A percentile compares a stretch with the other conserved stretches of the same genome.
Evolutionary conservation across 2,888 invertebrate species (phyloP).

Genomic region (Lycophotia porphyrea): DNA sequence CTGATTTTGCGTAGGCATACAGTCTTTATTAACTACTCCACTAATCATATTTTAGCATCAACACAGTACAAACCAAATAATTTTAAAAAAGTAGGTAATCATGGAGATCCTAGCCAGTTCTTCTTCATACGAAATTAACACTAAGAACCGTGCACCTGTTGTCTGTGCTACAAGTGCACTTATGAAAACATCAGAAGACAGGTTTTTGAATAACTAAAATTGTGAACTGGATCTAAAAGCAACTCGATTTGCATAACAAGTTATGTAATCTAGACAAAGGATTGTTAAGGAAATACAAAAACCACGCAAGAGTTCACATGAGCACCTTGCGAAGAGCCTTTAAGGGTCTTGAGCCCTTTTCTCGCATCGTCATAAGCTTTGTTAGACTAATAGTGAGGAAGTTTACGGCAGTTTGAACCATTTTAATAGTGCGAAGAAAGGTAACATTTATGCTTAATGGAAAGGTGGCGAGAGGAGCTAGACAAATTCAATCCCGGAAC

Average conservation of each 20-base stretch:
- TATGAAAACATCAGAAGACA: background rate
- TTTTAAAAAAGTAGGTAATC: background rate
- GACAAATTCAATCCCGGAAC: background rate
- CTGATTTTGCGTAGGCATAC: constrained; percentile 4
- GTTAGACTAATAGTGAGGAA: constrained; percentile 28
- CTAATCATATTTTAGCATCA: background rate
- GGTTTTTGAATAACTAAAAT: background rate
- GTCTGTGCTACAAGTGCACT: too few species aligned
- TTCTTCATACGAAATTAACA: background rate
- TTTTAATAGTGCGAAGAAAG: constrained; percentile 17
- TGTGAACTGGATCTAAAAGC: constrained; percentile 10
- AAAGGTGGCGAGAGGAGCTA: background rate
- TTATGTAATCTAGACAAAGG: constrained; percentile 30
- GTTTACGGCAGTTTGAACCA: constrained; percentile 16
- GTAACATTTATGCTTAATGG: background rate
- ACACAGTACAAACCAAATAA: background rate
- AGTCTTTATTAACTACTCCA: background rate
- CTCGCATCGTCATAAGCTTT: constrained; percentile 33
- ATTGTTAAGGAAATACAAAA: constrained; percentile 33
- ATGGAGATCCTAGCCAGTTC: background rate
- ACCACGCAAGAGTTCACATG: constrained; percentile 24
- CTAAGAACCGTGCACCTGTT: background rate
- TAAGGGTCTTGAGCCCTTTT: constrained; percentile 35
- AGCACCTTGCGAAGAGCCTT: constrained; percentile 22
- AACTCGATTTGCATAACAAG: background rate